Percentiles rank a stretch among this genome's conserved stretches.
Conservation (phyloP, 1,140 invertebrate species). For the Bursaphelenchus mucronatus region DNA sequence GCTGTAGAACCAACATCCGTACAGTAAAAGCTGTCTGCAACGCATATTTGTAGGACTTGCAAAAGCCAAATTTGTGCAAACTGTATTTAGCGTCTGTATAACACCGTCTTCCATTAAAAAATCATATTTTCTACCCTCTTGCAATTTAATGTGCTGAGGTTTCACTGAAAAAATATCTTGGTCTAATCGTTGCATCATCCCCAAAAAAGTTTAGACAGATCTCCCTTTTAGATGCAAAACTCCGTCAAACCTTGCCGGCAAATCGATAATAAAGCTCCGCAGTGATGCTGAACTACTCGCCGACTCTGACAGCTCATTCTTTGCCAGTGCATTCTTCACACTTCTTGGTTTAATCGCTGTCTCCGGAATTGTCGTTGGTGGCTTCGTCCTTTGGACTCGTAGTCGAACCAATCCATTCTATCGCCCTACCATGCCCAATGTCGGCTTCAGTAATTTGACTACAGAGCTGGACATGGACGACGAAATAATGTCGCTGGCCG, state of each 20-base stretch:
- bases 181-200: no score
- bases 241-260: not conserved
- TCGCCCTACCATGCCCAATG: constrained; percentile 11
- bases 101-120: no score
- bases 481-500: not conserved
- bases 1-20: no score
- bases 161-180: no score
- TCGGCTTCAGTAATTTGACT: constrained; percentile 18
- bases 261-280: not conserved
- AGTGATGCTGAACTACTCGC: not conserved
- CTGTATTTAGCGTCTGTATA: no score
- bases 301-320: not conserved
- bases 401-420: not conserved
- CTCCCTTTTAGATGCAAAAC: not conserved
- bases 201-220: no score
- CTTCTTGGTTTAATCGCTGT: not conserved
- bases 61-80: no score
- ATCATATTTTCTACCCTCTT: no score
- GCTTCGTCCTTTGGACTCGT: constrained; percentile 2
- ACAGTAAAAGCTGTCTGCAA: no score
- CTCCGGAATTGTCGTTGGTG: constrained; percentile 8
- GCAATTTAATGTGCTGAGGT: no score
- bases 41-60: no score
- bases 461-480: constrained; percentile 10
- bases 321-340: constrained; percentile 1